These are phyloP conservation scores for Stomatorhinus ivindoensis DNA, from an alignment of 2,113 vertebrate genomes.

Conservation along the genomic window DNA sequence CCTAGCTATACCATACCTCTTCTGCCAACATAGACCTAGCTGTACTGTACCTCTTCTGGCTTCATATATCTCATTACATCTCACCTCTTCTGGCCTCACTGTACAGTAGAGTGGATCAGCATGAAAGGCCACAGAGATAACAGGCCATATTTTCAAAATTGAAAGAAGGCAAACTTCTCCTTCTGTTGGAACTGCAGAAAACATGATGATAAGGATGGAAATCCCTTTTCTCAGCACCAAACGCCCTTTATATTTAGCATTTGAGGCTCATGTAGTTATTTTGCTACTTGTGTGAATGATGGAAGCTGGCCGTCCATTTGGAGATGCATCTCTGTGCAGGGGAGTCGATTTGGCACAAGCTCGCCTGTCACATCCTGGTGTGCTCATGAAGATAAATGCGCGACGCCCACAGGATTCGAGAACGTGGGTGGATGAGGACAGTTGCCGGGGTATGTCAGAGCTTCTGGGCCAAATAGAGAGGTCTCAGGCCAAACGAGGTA, in stretches of 20 bases:
- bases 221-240: not conserved
- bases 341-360: not conserved
- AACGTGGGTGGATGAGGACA: not conserved
- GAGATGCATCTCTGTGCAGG: not conserved
- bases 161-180: not conserved
- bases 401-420: not conserved
- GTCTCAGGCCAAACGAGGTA: not conserved
- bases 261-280: not conserved
- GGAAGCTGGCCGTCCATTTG: not conserved
- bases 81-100: not conserved
- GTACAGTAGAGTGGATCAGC: not conserved
- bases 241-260: not conserved
- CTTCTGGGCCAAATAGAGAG: not conserved
- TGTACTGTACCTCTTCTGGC: not conserved
- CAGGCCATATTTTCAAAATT: not conserved
- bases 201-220: not conserved
- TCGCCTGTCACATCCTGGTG: not conserved
- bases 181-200: not conserved
- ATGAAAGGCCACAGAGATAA: not conserved
- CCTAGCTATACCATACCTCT: not conserved
- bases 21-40: not conserved
- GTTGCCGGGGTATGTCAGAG: not conserved
- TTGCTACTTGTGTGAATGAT: not conserved
- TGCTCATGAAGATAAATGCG: slow-evolving; percentile 8
- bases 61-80: no score